Evolutionary conservation across 2,113 vertebrate genomes (phyloP).

Genomic region (Dendropsophus ebraccatus): DNA sequence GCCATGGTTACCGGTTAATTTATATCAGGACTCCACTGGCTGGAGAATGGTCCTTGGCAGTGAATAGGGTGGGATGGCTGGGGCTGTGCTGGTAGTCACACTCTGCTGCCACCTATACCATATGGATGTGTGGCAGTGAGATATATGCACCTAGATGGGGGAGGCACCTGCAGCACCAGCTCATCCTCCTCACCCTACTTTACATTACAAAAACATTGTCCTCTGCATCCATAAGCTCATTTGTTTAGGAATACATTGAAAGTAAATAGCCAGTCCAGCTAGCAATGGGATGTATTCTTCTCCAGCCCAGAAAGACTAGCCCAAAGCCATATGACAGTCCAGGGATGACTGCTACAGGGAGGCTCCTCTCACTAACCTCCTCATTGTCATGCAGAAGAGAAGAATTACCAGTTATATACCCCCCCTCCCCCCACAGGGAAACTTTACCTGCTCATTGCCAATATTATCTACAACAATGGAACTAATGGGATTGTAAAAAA

Average conservation of each 20-base stretch:
- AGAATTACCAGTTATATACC: conserved; percentile 19
- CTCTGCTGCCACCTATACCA: background rate
- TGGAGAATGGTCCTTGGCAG: conserved; percentile 74
- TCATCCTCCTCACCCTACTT: background rate
- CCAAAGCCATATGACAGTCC: conserved; percentile 27
- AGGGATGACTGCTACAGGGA: conserved; percentile 6
- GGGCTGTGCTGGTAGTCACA: conserved; percentile 47
- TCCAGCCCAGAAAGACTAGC: conserved; percentile 22
- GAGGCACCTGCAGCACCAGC: background rate
- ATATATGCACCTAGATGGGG: background rate
- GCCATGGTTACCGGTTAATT: conserved; percentile 90
- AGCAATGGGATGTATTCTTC: background rate
- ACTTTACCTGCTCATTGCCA: background rate
- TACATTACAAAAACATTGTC: conserved; percentile 38
- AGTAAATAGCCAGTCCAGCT: background rate
- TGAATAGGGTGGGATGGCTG: conserved; percentile 78
- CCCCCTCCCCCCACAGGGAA: background rate
- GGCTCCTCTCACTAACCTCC: background rate
- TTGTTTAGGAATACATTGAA: conserved; percentile 18
- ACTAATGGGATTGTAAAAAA: too few species aligned
- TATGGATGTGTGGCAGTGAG: background rate
- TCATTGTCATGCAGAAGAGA: conserved; percentile 43
- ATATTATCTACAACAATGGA: background rate
- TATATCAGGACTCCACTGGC: conserved; percentile 89
- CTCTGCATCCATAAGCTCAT: conserved; percentile 48